These are phyloP conservation scores for Myrmecophaga tridactyla DNA, from an alignment of 2,113 vertebrate genomes.

Conservation along the genomic window DNA sequence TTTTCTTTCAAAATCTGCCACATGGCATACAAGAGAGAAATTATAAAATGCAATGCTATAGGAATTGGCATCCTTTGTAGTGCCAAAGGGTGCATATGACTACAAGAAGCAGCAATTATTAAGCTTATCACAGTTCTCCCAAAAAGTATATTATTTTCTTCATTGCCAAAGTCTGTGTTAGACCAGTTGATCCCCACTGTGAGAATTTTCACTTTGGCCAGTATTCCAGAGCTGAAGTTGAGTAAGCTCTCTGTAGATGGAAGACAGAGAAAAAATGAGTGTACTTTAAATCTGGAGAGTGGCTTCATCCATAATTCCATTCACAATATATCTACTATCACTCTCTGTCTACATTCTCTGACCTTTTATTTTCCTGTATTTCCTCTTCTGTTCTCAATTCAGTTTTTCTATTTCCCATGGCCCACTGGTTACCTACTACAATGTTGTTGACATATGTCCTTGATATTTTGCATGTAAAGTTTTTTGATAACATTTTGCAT, in stretches of 20 bases:
- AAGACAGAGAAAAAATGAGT: neutral
- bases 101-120: neutral
- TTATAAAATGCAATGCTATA: no score
- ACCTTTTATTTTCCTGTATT: neutral
- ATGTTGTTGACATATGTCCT: neutral
- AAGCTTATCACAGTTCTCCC: neutral
- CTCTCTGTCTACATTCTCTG: neutral
- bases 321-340: neutral
- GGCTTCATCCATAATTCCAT: neutral
- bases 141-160: neutral
- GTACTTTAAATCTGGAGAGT: neutral
- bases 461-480: no score
- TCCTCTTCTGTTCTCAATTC: neutral
- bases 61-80: no score
- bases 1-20: no score
- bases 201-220: neutral
- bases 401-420: neutral
- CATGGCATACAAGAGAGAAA: no score
- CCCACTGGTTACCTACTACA: neutral
- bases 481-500: no score
- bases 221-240: neutral
- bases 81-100: neutral
- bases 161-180: neutral
- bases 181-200: neutral
- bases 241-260: neutral